Conservation (phyloP, 2,113 vertebrate genomes). For the Sialia sialis region DNA sequence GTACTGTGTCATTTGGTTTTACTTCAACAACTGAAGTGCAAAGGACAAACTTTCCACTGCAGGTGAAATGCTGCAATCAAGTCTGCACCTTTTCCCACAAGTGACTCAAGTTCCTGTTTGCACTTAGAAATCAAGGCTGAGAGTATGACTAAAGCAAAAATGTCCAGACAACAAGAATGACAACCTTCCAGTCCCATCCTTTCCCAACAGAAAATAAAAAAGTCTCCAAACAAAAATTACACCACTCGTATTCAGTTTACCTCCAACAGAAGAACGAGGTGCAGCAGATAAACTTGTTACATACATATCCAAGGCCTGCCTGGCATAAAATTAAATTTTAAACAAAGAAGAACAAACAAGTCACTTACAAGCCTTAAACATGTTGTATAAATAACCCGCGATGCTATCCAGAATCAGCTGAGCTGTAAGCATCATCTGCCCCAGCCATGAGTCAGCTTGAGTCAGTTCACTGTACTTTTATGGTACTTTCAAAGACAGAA, state of each 20-base stretch:
- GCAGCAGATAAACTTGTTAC: not conserved
- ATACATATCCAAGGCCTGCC: not conserved
- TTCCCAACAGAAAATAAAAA: not conserved
- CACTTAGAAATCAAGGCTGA: not conserved
- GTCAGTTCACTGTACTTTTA: conserved; percentile 37
- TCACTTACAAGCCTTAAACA: not conserved
- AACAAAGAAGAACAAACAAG: not conserved
- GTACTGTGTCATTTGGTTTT: not conserved
- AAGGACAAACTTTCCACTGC: not conserved
- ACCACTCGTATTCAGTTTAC: not conserved
- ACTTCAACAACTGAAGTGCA: not conserved
- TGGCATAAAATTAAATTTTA: not conserved
- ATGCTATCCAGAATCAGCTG: conserved; percentile 53
- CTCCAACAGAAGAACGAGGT: not conserved
- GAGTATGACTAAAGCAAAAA: not conserved
- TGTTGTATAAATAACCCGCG: conserved; percentile 38
- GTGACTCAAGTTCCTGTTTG: conserved; percentile 39
- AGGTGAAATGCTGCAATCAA: not conserved
- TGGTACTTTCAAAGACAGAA: conserved; percentile 14
- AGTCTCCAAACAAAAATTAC: not conserved
- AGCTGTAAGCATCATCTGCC: not conserved
- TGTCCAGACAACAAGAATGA: not conserved
- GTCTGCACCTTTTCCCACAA: not conserved
- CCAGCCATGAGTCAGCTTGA: conserved; percentile 48
- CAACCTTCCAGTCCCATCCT: not conserved